These are phyloP conservation scores for Hirtodrosophila alboralis DNA, from an alignment of 2,888 invertebrate species.

Conservation along the genomic window DNA sequence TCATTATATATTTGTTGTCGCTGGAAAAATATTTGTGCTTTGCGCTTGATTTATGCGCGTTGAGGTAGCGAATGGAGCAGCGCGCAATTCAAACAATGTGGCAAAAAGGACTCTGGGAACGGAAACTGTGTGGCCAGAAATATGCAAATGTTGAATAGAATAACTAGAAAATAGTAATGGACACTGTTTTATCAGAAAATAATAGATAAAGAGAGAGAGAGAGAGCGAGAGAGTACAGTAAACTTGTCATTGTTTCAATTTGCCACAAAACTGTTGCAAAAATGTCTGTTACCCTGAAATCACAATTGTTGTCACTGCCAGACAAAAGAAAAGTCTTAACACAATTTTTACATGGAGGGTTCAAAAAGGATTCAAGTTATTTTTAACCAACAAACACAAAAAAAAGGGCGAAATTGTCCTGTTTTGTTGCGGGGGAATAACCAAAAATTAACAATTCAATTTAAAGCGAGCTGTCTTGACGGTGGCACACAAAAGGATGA, in stretches of 20 bases:
- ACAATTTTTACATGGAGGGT: constrained; percentile 35
- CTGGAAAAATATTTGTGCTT: constrained; percentile 74
- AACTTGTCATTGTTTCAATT: constrained; percentile 43
- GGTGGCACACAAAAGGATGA: constrained; percentile 42
- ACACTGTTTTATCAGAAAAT: constrained; percentile 16
- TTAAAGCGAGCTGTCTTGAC: constrained; percentile 55
- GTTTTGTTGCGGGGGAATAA: too few relatives aligned
- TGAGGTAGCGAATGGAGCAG: constrained; percentile 52
- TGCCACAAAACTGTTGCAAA: constrained; percentile 53
- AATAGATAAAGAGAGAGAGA: too few relatives aligned
- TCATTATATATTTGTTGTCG: constrained; percentile 78
- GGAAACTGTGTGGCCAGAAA: constrained; percentile 27
- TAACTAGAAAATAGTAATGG: constrained; percentile 42
- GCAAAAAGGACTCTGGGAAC: constrained; percentile 2
- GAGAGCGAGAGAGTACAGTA: constrained; percentile 1
- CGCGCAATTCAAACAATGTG: constrained; percentile 65
- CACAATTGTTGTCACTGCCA: constrained; percentile 64
- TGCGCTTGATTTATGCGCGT: constrained; percentile 75
- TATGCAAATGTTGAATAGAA: constrained; percentile 58
- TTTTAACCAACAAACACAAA: constrained; percentile 9
- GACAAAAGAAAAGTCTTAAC: constrained; percentile 60
- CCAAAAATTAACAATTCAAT: constrained; percentile 77
- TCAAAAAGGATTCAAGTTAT: too few relatives aligned
- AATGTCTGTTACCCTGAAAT: constrained; percentile 5
- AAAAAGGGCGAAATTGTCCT: too few relatives aligned